These are phyloP conservation scores for Pseudopleuronectes americanus DNA, from an alignment of 2,797 vertebrate species.

Conservation along the genomic window DNA sequence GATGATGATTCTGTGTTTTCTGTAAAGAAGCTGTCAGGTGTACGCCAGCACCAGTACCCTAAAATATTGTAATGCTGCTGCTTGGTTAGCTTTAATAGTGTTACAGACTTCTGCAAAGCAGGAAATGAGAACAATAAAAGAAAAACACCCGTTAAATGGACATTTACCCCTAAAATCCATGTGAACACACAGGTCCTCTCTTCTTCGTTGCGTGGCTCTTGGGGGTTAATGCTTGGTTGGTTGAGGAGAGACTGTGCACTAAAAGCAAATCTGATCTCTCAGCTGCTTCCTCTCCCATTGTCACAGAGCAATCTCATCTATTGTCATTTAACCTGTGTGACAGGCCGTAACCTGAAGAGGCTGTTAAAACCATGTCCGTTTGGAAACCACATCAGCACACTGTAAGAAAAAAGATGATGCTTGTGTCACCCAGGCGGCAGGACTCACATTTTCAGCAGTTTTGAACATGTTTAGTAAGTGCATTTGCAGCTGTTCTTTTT, in stretches of 20 bases:
- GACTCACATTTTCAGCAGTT: conserved; percentile 3
- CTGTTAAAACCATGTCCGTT: conserved; percentile 32
- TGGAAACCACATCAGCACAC: conserved; percentile 12
- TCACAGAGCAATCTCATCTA: conserved; percentile 23
- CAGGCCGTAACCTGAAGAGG: conserved; percentile 19
- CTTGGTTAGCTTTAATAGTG: too few relatives aligned
- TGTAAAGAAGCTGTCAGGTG: too few relatives aligned
- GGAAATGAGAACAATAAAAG: too few relatives aligned
- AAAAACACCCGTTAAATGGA: too few relatives aligned
- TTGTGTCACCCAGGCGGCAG: conserved; percentile 1
- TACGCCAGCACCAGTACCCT: too few relatives aligned
- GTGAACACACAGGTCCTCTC: not conserved
- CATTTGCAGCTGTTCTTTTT: not conserved
- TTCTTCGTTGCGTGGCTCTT: conserved; percentile 10
- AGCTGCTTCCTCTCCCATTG: conserved; percentile 10
- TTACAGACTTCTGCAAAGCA: too few relatives aligned
- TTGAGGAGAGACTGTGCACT: conserved; percentile 30
- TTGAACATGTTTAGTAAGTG: not conserved
- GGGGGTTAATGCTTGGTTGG: conserved; percentile 44
- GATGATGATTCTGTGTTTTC: too few relatives aligned
- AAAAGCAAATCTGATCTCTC: conserved; percentile 42
- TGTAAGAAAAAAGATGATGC: not conserved
- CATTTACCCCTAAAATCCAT: not conserved
- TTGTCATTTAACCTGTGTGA: conserved; percentile 41
- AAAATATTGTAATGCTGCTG: too few relatives aligned